These are phyloP conservation scores for Euwallacea fornicatus DNA, from an alignment of 1,140 invertebrate genomes.

Conservation along the genomic window DNA sequence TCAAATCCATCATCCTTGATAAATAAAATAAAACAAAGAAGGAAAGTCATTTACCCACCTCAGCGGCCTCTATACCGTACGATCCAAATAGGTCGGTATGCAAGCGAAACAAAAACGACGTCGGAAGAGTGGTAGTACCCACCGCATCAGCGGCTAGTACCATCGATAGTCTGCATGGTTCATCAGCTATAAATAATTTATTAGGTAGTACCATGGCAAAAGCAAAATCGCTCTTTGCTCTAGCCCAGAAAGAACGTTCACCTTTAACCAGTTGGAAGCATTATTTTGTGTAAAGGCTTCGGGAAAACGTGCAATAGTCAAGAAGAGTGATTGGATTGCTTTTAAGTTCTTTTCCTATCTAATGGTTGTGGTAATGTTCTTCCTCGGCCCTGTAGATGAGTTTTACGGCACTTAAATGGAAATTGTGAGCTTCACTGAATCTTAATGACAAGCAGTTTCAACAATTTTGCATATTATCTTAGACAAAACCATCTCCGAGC, in stretches of 20 bases:
- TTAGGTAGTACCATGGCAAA: constrained; percentile 22
- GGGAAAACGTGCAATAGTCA: constrained; percentile 7
- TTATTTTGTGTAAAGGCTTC: constrained; percentile 3
- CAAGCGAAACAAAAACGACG: no score
- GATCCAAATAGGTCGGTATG: no score
- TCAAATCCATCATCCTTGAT: no score
- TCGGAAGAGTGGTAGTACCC: no score
- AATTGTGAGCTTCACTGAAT: background rate
- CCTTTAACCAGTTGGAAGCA: constrained; percentile 10
- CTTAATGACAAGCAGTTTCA: no score
- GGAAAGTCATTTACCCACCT: no score
- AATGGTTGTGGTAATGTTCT: background rate
- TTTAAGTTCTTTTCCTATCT: background rate
- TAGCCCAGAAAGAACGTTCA: constrained; percentile 23
- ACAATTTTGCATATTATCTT: background rate
- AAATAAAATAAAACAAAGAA: no score
- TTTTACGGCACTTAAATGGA: background rate
- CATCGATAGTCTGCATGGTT: constrained; percentile 23
- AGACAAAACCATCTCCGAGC: background rate
- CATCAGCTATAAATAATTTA: constrained; percentile 34
- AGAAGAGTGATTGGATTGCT: background rate
- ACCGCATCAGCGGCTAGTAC: background rate
- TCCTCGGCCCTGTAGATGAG: background rate
- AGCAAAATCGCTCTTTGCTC: constrained; percentile 21
- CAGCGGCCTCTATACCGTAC: no score